Base-by-base conservation (phyloP, 2,888 invertebrate species). In the Fragum sueziense region DNA sequence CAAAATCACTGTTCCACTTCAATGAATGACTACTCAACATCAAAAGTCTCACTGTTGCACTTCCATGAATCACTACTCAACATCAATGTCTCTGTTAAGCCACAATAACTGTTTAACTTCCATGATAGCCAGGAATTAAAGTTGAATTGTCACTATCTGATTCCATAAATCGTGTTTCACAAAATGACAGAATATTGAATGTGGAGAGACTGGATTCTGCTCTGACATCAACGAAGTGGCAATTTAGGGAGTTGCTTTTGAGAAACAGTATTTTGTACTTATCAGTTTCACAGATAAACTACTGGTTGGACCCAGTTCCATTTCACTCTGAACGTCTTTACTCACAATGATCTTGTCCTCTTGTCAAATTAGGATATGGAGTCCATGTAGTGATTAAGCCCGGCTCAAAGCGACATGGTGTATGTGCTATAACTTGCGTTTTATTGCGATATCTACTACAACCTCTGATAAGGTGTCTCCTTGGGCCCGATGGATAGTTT, bases 361-460 rank as follows among this genome's bases (percentile, higher is more conserved):
- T 70, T 76, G 62, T 41, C 79, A 59, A 22, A 76, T 76, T 25
- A 73, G 22, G 41, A 82, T 70, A 62, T 59, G 47, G 34, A 82
- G 69, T 22, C 71, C 74, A 37, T 79, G 59, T 22, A 79, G 37
- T 33, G 59, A 67, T 20, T 62, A 37, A 11, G 76, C 72, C 31
- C 82, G 59, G 34, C 82, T 82, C 14, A 79, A 17, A 31, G 74
- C 79, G 20, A 79, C 76, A 82, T 76, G 79, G 61, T 82, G 79
- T 41, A 79, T 79, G 54, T 79, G 79, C 7, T 72, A 57, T 62
- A 76, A 22, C 59, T 76, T 82, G 47, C 76, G 51, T 67, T 51
- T 68, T 22, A 41, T 72, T 41, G 73, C 62, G 29, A 80, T 14
- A 70, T 83, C 77, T 20, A 83, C 69, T 31, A 83, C 83, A 57